Evolutionary conservation across 2,113 vertebrate genomes (phyloP), one percentile per base, ranked within the genome.

Genomic region (Hassar affinis): DNA sequence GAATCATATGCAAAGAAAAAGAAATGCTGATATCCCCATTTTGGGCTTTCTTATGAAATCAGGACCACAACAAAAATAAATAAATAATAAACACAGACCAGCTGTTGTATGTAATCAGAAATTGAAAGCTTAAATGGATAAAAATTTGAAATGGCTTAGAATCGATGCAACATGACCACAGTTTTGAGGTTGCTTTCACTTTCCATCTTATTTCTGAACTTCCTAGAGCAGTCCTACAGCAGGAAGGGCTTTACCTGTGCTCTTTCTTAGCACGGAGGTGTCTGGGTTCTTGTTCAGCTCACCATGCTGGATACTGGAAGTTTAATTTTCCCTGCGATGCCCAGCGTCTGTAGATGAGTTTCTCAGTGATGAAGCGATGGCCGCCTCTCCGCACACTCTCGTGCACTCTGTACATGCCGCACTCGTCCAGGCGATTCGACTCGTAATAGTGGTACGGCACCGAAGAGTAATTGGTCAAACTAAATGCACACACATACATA

Each of bases 391-490:
- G 90, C 0, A 94, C 96, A 57, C 76, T 90, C 89, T 99, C 97
- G 0, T 99, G 97, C 1, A 91, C 75, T 72, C 92, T 93, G 92
- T 99, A 99, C 95, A 96, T 97, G 85, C 64, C 91, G 87, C 97
- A 99, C 88, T 99, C 98, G 0, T 96, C 92, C 81, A 96, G 82
- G 6, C 86, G 85, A 45, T 93, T 94, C 89, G 90, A 92, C 92
- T 98, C 97, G 0, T 97, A 99, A 92, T 99, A 98, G 89, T 99
- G 98, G 90, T 99, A 99, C 0, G 97, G 97, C 87, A 96, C 97
- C 0, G 89, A 91, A 0, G 92, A 94, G 86, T 90, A 95, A 84
- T 93, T 93, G 72, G 85, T 80, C 25, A 86, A 85, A 33, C 94
- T 95, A 72, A 0, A 75, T 38, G 20, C 51, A 82, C 64, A 62